These are phyloP conservation scores for Drymonia ruficornis DNA, from an alignment of 2,888 invertebrate species.

Conservation along the genomic window DNA sequence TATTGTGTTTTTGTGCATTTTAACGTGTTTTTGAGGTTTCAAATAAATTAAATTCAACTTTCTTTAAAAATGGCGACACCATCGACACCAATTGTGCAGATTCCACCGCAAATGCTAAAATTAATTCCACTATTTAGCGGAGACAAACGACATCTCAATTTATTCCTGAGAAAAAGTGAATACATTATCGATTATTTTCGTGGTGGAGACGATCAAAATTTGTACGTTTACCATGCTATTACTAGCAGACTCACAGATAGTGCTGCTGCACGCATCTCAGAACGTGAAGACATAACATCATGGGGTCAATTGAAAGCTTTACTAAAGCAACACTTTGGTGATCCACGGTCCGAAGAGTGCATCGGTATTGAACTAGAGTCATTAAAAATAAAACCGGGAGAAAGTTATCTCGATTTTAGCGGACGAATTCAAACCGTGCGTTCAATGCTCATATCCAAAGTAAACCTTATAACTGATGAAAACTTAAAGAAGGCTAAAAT, in stretches of 20 bases:
- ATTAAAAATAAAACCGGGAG: constrained; percentile 11
- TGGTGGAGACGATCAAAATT: constrained; percentile 6
- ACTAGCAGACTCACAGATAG: constrained; percentile 16
- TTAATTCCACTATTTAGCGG: constrained; percentile 14
- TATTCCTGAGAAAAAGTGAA: constrained; percentile 17
- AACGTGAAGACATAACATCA: constrained; percentile 17
- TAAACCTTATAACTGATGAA: not conserved
- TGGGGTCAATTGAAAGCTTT: constrained; percentile 14
- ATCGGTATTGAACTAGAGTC: constrained; percentile 20
- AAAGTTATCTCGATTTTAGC: constrained; percentile 21
- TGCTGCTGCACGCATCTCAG: constrained; percentile 16
- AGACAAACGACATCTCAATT: constrained; percentile 1
- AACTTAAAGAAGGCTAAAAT: constrained; percentile 5
- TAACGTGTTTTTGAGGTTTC: too few species aligned
- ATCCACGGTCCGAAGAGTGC: constrained; percentile 20
- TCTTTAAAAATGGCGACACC: not conserved
- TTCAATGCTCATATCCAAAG: not conserved
- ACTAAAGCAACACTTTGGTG: constrained; percentile 19
- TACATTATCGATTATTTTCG: constrained; percentile 8
- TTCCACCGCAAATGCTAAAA: constrained; percentile 9
- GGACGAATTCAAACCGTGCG: constrained; percentile 16
- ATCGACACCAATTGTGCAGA: not conserved
- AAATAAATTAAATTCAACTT: not conserved
- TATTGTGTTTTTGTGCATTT: too few species aligned
- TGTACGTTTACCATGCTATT: constrained; percentile 13